These are phyloP conservation scores for Torymus auratus DNA, from an alignment of 2,888 invertebrate species.

Conservation along the genomic window DNA sequence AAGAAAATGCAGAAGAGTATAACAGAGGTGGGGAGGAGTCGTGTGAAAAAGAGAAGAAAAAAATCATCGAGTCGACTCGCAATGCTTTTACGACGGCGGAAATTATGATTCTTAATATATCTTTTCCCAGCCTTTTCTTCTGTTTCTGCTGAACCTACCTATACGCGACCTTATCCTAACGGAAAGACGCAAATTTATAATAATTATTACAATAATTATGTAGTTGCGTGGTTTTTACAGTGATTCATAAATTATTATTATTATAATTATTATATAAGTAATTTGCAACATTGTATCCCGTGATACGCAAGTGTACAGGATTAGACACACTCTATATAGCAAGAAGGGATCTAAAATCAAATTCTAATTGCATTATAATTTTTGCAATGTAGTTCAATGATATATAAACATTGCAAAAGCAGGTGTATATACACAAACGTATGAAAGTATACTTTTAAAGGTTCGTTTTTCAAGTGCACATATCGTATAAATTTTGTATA, in stretches of 20 bases:
- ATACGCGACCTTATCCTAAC: slow-evolving; percentile 23
- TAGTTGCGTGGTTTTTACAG: slow-evolving; percentile 55
- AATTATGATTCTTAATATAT: slow-evolving; percentile 24
- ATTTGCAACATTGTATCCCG: slow-evolving; percentile 52
- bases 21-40: slow-evolving; percentile 57
- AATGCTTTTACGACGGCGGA: slow-evolving; percentile 25
- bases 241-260: slow-evolving; percentile 55
- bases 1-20: slow-evolving; percentile 64
- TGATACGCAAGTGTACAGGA: slow-evolving; percentile 49
- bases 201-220: slow-evolving; percentile 55
- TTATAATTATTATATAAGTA: slow-evolving; percentile 49
- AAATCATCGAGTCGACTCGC: slow-evolving; percentile 44
- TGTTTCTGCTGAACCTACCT: slow-evolving; percentile 13
- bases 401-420: no score
- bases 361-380: neutral
- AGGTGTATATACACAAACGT: no score
- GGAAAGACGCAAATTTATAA: slow-evolving; percentile 45
- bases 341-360: slow-evolving; percentile 59
- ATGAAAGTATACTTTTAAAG: no score
- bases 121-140: slow-evolving; percentile 5
- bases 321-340: slow-evolving; percentile 56
- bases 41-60: slow-evolving; percentile 18
- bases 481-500: neutral
- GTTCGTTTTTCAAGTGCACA: no score
- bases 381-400: neutral